Conservation (phyloP, 1,140 invertebrate genomes). For the Caligus rogercresseyi region DNA sequence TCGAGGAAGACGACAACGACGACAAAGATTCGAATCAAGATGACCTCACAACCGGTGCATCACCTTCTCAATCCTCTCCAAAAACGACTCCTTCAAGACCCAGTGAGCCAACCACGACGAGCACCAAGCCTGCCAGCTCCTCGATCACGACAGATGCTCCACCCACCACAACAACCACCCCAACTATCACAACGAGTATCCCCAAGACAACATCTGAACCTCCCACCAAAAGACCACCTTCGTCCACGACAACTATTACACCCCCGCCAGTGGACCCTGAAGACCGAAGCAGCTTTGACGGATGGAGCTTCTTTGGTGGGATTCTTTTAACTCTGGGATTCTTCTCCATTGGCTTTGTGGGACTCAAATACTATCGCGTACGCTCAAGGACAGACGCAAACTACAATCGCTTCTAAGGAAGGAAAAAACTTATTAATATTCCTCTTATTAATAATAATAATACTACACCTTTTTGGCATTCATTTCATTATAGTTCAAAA, state of each 20-base stretch:
- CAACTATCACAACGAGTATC: not conserved
- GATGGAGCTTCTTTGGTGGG: conserved; percentile 20
- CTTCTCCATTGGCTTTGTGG: conserved; percentile 15
- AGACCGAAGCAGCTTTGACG: conserved; percentile 6
- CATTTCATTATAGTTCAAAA: too few species aligned
- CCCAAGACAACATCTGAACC: not conserved
- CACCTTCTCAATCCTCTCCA: too few species aligned
- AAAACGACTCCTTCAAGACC: too few species aligned
- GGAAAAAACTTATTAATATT: too few species aligned
- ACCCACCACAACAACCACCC: not conserved
- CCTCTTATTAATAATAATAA: too few species aligned
- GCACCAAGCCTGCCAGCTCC: not conserved
- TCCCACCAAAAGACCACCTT: not conserved
- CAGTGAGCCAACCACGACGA: not conserved
- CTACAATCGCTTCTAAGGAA: conserved; percentile 11
- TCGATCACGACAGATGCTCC: not conserved
- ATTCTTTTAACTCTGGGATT: conserved; percentile 13
- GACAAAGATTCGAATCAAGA: too few species aligned
- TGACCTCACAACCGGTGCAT: too few species aligned
- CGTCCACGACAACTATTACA: not conserved
- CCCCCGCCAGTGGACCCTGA: not conserved
- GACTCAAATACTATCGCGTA: conserved; percentile 9
- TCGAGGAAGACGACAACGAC: too few species aligned
- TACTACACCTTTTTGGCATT: too few species aligned
- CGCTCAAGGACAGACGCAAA: not conserved